These are phyloP conservation scores for Eidolon dupreanum DNA, from an alignment of 2,797 vertebrate genomes.

Conservation along the genomic window DNA sequence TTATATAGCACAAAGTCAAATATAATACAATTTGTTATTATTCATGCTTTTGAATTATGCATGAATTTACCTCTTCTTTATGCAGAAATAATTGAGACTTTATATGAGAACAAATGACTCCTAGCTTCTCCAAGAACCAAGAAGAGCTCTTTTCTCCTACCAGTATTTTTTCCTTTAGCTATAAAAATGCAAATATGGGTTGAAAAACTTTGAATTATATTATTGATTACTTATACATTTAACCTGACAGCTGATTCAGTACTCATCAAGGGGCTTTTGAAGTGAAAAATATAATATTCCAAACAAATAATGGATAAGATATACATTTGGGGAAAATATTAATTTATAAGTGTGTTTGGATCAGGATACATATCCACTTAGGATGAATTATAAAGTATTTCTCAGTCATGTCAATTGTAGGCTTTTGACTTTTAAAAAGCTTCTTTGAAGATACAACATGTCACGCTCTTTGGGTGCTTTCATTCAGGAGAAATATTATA, in stretches of 20 bases:
- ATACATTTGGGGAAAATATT: not conserved
- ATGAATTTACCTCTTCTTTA: conserved; percentile 41
- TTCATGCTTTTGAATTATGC: conserved; percentile 48
- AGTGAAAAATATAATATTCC: conserved; percentile 3
- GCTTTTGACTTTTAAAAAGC: not conserved
- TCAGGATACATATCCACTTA: not conserved
- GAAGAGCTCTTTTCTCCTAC: not conserved
- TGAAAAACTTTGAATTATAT: conserved; percentile 32
- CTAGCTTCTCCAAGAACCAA: not conserved
- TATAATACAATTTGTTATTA: conserved; percentile 2
- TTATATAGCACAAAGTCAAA: conserved; percentile 24
- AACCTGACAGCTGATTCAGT: not conserved
- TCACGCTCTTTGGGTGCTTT: not conserved
- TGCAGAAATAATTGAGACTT: conserved; percentile 38
- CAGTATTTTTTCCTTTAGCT: not conserved
- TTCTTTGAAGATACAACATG: conserved; percentile 46
- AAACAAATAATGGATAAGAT: not conserved
- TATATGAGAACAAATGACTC: not conserved
- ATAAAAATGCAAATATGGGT: conserved; percentile 12
- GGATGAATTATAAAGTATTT: conserved; percentile 24
- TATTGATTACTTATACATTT: conserved; percentile 33
- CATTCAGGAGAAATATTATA: not conserved
- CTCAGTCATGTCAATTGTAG: not conserved
- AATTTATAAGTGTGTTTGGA: not conserved
- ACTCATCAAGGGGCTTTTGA: not conserved